Evolutionary conservation across 2,113 vertebrate species (phyloP).

Genomic region (Myotis lucifugus): DNA sequence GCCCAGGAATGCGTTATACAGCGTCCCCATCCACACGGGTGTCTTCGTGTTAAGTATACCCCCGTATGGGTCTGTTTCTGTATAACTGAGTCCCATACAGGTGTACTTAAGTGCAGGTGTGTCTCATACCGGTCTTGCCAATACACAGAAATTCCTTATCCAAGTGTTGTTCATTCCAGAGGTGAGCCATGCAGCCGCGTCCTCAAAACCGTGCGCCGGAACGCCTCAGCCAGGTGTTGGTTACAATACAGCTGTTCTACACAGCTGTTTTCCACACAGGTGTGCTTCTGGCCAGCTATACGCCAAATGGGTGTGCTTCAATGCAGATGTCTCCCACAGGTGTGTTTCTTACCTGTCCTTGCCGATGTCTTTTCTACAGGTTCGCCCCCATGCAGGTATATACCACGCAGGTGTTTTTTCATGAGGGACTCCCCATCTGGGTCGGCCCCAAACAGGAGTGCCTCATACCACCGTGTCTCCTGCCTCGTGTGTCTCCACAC

Average conservation of each 20-base stretch:
- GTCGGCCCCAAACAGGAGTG: background rate
- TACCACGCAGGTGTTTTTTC: background rate
- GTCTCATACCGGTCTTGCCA: background rate
- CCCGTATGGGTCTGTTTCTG: background rate
- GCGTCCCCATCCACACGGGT: no score
- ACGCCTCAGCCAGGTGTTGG: background rate
- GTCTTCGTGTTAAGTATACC: background rate
- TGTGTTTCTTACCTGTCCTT: background rate
- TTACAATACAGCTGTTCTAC: background rate
- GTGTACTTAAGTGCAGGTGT: background rate
- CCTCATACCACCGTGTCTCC: background rate
- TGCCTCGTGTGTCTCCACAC: background rate
- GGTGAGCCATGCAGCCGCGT: background rate
- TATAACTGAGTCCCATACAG: background rate
- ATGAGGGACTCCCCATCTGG: background rate
- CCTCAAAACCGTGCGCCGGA: background rate
- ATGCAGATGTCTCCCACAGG: background rate
- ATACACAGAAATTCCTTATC: background rate
- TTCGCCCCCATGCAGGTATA: background rate
- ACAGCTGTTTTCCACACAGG: background rate
- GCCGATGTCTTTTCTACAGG: background rate
- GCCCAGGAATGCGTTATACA: background rate
- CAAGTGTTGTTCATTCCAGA: background rate
- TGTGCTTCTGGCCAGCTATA: background rate
- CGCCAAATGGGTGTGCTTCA: background rate